phyloP scores from a whole-genome alignment of 1,140 invertebrate genomes.

The Dermatophagoides farinae region DNA sequence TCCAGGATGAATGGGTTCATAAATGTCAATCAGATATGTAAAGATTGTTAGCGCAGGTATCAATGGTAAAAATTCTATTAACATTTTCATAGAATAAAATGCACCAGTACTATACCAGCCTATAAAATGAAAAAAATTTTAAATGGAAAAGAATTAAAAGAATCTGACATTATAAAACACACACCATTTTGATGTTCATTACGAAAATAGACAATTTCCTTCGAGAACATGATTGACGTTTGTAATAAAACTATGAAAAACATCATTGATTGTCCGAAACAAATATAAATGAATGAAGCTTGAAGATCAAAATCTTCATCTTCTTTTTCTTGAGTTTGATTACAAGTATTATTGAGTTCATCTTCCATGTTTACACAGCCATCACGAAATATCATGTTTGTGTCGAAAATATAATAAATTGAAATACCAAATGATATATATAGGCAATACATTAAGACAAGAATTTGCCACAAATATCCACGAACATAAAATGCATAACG shows the following conservation, averaged over 20 bases:
- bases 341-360: background rate
- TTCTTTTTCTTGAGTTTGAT: background rate
- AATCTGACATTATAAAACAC: background rate
- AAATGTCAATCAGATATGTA: background rate
- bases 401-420: background rate
- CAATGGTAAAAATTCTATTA: background rate
- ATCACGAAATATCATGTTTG: background rate
- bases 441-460: background rate
- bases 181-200: background rate
- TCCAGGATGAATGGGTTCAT: background rate
- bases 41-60: background rate
- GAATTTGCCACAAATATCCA: background rate
- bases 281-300: background rate
- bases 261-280: background rate
- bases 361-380: background rate
- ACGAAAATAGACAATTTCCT: background rate
- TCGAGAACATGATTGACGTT: background rate
- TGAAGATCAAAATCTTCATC: no score
- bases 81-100: slow-evolving; percentile 1
- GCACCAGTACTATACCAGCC: slow-evolving; percentile 1
- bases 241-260: background rate
- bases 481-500: background rate
- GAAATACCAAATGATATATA: background rate
- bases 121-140: background rate
- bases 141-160: background rate